Conservation (phyloP, 2,888 invertebrate species). For the Cetonia aurata region DNA sequence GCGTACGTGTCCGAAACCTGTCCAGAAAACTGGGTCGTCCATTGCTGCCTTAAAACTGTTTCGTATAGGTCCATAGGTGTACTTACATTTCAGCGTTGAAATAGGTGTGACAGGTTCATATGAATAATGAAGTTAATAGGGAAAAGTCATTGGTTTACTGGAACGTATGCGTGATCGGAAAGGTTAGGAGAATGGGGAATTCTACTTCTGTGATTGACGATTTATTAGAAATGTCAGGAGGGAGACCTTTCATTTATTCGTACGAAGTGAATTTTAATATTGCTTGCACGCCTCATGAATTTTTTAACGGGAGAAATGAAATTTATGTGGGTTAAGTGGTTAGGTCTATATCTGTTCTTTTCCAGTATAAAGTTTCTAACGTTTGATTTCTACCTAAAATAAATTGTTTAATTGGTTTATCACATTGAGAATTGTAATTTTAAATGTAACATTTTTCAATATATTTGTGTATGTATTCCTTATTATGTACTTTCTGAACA, state of each 20-base stretch:
- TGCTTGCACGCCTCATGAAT: no score
- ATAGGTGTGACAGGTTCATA: constrained; percentile 38
- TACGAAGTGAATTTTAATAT: not conserved
- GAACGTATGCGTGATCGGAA: constrained; percentile 2
- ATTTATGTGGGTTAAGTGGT: no score
- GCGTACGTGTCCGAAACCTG: constrained; percentile 21
- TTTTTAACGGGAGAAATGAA: no score
- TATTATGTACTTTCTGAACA: no score
- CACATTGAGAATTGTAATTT: no score
- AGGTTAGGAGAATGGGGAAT: constrained; percentile 13
- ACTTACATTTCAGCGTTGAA: constrained; percentile 26
- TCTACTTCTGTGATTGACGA: constrained; percentile 22
- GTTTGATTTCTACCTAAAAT: no score
- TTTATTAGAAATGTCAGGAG: constrained; percentile 2
- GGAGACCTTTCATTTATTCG: constrained; percentile 1
- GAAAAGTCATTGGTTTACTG: constrained; percentile 28
- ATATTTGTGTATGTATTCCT: no score
- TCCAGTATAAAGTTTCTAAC: no score
- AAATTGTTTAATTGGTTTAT: no score
- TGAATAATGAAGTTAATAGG: constrained; percentile 33
- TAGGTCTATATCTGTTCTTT: no score
- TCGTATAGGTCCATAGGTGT: not conserved
- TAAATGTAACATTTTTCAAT: no score
- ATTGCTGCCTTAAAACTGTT: constrained; percentile 9
- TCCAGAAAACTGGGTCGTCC: constrained; percentile 18